These are phyloP conservation scores for Spodoptera frugiperda DNA, from an alignment of 1,140 invertebrate species.

Conservation along the genomic window DNA sequence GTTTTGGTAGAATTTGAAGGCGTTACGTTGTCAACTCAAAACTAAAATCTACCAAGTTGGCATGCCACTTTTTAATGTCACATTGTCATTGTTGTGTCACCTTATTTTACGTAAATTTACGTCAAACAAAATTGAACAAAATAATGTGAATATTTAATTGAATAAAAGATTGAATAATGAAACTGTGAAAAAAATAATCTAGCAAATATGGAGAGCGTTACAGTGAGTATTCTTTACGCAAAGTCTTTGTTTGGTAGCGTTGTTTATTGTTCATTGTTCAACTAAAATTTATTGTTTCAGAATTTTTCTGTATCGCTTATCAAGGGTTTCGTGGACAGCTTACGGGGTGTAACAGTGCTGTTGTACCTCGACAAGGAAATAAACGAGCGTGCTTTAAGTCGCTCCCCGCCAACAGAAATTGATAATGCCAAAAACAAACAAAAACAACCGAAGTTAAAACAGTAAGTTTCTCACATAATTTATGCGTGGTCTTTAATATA, in stretches of 20 bases:
- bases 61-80: constrained; percentile 22
- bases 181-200: constrained; percentile 58
- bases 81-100: constrained; percentile 33
- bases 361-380: constrained; percentile 91
- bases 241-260: constrained; percentile 47
- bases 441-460: constrained; percentile 84
- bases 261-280: constrained; percentile 49
- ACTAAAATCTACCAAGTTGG: constrained; percentile 2
- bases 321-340: constrained; percentile 90
- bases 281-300: constrained; percentile 84
- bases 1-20: constrained; percentile 8
- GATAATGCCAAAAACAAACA: constrained; percentile 80
- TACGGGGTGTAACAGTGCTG: constrained; percentile 89
- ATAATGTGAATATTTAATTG: constrained; percentile 58
- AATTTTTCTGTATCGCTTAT: constrained; percentile 88
- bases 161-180: constrained; percentile 61
- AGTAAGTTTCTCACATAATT: constrained; percentile 73
- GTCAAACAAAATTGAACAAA: constrained; percentile 64
- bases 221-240: constrained; percentile 59
- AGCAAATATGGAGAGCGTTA: constrained; percentile 73
- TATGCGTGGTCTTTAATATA: neutral
- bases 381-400: constrained; percentile 87
- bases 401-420: constrained; percentile 82
- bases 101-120: constrained; percentile 51
- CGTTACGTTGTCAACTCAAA: neutral